These are phyloP conservation scores for Hirudinaria manillensis DNA, from an alignment of 2,888 invertebrate species.

Conservation along the genomic window DNA sequence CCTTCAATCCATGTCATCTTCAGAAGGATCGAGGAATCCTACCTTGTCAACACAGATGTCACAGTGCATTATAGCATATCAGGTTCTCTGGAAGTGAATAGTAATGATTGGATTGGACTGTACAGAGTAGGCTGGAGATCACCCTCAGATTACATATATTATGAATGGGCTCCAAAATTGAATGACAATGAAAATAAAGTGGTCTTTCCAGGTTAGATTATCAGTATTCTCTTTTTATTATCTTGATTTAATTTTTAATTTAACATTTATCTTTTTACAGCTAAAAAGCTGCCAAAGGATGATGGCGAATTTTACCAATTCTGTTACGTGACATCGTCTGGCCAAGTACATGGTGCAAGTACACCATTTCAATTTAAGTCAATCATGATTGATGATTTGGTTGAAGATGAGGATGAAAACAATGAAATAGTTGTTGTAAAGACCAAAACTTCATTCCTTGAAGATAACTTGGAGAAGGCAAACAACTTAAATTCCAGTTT, in stretches of 20 bases:
- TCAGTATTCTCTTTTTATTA: background rate
- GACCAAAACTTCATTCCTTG: slow-evolving; percentile 46
- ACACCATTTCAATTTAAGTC: slow-evolving; percentile 53
- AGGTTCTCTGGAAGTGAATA: slow-evolving; percentile 42
- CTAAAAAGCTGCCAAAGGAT: slow-evolving; percentile 48
- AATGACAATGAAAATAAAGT: slow-evolving; percentile 43
- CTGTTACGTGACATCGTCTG: slow-evolving; percentile 49
- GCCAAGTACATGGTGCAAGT: slow-evolving; percentile 51
- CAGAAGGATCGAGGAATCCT: slow-evolving; percentile 48
- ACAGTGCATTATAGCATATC: slow-evolving; percentile 48
- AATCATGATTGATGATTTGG: slow-evolving; percentile 47
- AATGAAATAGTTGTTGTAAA: slow-evolving; percentile 50
- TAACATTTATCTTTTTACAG: slow-evolving; percentile 41
- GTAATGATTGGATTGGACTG: slow-evolving; percentile 50
- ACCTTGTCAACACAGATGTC: slow-evolving; percentile 47
- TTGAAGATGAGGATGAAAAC: slow-evolving; percentile 46
- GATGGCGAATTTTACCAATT: slow-evolving; percentile 55
- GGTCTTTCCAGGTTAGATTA: slow-evolving; percentile 44
- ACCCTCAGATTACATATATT: slow-evolving; percentile 45
- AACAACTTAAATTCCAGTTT: slow-evolving; percentile 4
- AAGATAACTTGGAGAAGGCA: slow-evolving; percentile 44
- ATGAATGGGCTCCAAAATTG: slow-evolving; percentile 47
- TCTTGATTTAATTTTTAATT: background rate
- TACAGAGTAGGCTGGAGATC: slow-evolving; percentile 52
- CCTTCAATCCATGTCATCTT: slow-evolving; percentile 47